Base-by-base conservation (phyloP, 2,888 invertebrate genomes). In the Orgyia antiqua region DNA sequence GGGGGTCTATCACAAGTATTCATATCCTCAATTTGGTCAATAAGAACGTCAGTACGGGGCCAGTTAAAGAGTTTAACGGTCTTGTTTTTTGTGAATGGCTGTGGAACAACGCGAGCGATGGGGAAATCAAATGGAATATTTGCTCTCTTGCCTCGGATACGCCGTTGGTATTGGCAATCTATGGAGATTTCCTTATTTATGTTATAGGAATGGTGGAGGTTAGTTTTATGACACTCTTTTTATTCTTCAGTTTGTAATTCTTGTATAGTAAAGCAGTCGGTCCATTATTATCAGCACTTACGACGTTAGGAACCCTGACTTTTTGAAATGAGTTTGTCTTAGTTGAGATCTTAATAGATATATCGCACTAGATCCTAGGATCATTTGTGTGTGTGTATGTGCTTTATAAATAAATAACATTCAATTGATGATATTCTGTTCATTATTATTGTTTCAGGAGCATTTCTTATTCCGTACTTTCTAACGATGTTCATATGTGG, bases 161-260 rank as follows among this genome's bases (percentile, higher is more conserved):
- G 94, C 94, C 3, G 93, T 95, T 29, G 95, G 95, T 26, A 91
- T 95, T 36, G 94, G 95, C 35, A 95, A 95, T 68, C 91, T 95
- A 7, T 94, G 94, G 94, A 88, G 95, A 43, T 95, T 95, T 74
- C 95, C 95, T 0, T 95, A 95, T 67, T 77, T 95, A 33, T 94
- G 94, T 63, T 95, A 94, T 69, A 90, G 93, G 58, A 95, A 94
- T 71, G 95, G 95, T 9, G 95, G 95, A 68, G 95, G 94, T 93
- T 63, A 76, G 45, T 47, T 18, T 23, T 20, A 3, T 11, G n/a
- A n/a, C n/a, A n/a, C n/a, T n/a, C n/a, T n/a, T n/a, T n/a, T 17
- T 17, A 5, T 5, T 5, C 7, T 17, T 17, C 17, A 17, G 7
- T 5, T 17, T 17, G 17, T 17, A 17, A 17, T 17, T 17, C 7